These are phyloP conservation scores for Ophion costatus DNA, from an alignment of 2,888 invertebrate species.

Conservation along the genomic window DNA sequence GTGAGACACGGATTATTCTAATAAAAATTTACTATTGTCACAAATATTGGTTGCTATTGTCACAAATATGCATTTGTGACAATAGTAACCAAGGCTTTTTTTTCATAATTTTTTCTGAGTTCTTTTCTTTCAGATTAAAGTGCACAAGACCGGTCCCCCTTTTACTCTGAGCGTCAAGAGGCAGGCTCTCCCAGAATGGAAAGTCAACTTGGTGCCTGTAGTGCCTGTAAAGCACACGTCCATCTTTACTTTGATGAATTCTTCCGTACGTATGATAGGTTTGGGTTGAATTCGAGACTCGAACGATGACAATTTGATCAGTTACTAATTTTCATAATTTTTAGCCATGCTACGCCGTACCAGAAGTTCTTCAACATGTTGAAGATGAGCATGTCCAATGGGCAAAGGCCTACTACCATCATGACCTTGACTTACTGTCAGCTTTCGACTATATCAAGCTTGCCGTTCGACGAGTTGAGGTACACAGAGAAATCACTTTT, in stretches of 20 bases:
- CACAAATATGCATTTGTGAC: too few species aligned
- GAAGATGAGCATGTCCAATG: conserved; percentile 82
- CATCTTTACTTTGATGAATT: conserved; percentile 77
- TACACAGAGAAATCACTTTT: conserved; percentile 24
- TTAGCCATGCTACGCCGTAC: conserved; percentile 84
- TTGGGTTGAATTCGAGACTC: too few species aligned
- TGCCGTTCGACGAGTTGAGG: conserved; percentile 75
- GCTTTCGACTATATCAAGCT: conserved; percentile 76
- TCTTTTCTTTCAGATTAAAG: conserved; percentile 76
- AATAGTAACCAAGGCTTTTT: neutral
- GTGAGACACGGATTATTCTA: neutral
- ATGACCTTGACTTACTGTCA: conserved; percentile 84
- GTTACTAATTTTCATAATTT: conserved; percentile 62
- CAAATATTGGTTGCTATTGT: too few species aligned
- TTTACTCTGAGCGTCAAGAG: conserved; percentile 84
- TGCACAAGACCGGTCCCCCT: conserved; percentile 85
- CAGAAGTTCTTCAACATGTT: conserved; percentile 79
- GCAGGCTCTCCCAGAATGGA: conserved; percentile 78
- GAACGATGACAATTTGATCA: neutral
- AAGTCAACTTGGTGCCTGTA: conserved; percentile 86
- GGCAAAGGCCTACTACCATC: conserved; percentile 86
- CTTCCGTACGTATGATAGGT: conserved; percentile 6
- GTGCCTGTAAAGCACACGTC: conserved; percentile 80
- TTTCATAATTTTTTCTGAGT: neutral
- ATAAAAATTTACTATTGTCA: too few species aligned